phyloP scores from a whole-genome alignment of 2,113 vertebrate genomes.

The Vulpes ferrilata region DNA sequence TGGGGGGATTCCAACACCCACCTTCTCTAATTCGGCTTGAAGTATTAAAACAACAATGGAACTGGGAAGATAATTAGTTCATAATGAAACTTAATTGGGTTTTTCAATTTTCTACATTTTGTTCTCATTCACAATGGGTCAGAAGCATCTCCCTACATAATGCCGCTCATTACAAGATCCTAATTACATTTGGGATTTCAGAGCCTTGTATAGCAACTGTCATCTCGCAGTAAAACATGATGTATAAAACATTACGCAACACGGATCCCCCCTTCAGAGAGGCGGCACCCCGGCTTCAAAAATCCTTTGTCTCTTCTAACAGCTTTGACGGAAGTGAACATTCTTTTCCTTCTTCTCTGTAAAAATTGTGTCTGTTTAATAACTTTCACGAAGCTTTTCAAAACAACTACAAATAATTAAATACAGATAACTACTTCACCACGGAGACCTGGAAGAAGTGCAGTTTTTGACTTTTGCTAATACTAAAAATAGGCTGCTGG shows the following conservation, averaged over 20 bases:
- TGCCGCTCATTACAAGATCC: constrained; percentile 52
- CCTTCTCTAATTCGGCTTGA: neutral
- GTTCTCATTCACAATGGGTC: neutral
- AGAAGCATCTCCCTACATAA: constrained; percentile 45
- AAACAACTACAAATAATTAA: constrained; percentile 59
- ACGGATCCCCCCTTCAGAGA: neutral
- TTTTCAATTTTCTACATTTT: constrained; percentile 21
- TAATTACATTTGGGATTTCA: constrained; percentile 60
- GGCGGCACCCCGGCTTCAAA: neutral
- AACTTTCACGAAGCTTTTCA: constrained; percentile 52
- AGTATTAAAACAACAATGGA: constrained; percentile 48
- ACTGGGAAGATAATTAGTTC: constrained; percentile 49
- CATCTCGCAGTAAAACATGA: neutral
- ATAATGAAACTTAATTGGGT: constrained; percentile 28
- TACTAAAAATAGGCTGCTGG: constrained; percentile 35
- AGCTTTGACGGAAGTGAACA: constrained; percentile 7
- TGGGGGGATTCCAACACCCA: neutral
- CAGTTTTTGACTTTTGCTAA: constrained; percentile 48
- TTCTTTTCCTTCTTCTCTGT: constrained; percentile 1
- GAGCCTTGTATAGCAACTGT: constrained; percentile 7
- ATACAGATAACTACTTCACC: constrained; percentile 38
- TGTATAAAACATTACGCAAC: neutral
- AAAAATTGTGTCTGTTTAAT: constrained; percentile 51
- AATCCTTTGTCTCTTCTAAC: neutral
- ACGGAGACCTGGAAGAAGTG: constrained; percentile 16